Percentiles rank a stretch among this genome's conserved stretches.
These are phyloP conservation scores for Allophyes oxyacanthae DNA, from an alignment of 2,888 invertebrate genomes.

Conservation along the genomic window DNA sequence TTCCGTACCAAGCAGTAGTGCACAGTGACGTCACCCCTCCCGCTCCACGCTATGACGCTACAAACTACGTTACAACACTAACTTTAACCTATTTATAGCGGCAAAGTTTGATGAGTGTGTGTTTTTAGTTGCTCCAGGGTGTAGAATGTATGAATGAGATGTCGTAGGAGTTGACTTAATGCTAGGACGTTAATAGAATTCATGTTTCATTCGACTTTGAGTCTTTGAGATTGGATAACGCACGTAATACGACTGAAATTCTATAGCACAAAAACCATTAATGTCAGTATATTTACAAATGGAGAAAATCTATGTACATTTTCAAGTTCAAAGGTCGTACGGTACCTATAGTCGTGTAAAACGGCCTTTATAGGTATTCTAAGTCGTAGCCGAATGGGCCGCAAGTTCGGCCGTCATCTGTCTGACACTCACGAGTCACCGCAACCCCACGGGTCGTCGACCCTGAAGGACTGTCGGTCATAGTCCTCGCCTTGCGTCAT, in stretches of 20 bases:
- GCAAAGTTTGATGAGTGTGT: conserved; percentile 43
- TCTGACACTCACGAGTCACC: conserved; percentile 61
- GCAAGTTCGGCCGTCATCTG: conserved; percentile 44
- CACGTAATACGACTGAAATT: conserved; percentile 20
- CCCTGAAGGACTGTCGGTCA: conserved; percentile 55
- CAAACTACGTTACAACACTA: conserved; percentile 16
- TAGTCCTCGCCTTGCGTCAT: conserved; percentile 50
- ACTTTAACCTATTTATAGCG: conserved; percentile 38
- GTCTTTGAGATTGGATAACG: conserved; percentile 32
- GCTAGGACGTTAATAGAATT: conserved; percentile 1
- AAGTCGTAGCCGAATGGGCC: conserved; percentile 25
- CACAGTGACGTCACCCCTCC: conserved; percentile 29
- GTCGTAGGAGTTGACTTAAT: conserved; percentile 4
- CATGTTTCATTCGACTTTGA: conserved; percentile 24
- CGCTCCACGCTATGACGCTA: conserved; percentile 21
- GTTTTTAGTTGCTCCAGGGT: conserved; percentile 38
- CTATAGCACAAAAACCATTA: conserved; percentile 15
- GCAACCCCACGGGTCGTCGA: conserved; percentile 56
- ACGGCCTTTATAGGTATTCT: conserved; percentile 38
- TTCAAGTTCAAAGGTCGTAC: conserved; percentile 39
- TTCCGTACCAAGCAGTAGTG: conserved; percentile 6
- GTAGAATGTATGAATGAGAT: conserved; percentile 44
- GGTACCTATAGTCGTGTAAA: conserved; percentile 23
- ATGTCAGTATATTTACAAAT: conserved; percentile 10
- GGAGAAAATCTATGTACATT: conserved; percentile 16